A percentile compares a stretch with the other conserved stretches of the same genome.
phyloP scores from a whole-genome alignment of 2,797 vertebrate genomes.

The Aselliscus stoliczkanus region DNA sequence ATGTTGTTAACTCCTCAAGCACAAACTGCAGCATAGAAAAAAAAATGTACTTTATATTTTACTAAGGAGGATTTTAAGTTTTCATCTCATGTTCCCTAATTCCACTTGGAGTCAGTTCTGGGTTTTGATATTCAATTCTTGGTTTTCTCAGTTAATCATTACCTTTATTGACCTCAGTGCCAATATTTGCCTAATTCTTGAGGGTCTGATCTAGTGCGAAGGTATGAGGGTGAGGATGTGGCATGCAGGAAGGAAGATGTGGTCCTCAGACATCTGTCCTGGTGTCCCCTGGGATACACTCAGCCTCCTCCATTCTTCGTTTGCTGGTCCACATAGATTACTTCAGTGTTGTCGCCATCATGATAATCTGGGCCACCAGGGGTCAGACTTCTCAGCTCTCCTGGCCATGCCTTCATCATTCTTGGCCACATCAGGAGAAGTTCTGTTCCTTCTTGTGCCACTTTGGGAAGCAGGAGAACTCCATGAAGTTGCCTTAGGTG shows the following conservation, averaged over 20 bases:
- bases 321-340: not conserved
- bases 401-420: not conserved
- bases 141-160: not conserved
- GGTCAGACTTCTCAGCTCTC: not conserved
- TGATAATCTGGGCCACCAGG: no score
- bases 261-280: no score
- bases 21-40: not conserved
- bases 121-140: not conserved
- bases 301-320: not conserved
- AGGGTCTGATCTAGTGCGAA: not conserved
- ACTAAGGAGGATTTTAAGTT: not conserved
- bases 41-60: not conserved
- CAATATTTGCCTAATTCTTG: not conserved
- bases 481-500: not conserved
- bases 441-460: not conserved
- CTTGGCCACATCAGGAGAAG: not conserved
- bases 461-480: not conserved
- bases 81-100: not conserved
- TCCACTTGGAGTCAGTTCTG: not conserved
- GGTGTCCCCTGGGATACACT: not conserved
- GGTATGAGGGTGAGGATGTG: not conserved
- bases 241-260: not conserved
- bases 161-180: not conserved
- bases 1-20: not conserved
- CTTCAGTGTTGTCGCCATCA: rapidly evolving